A percentile compares a stretch with the other conserved stretches of the same genome.
phyloP scores from a whole-genome alignment of 2,888 invertebrate genomes.

The Eupithecia subumbrata region DNA sequence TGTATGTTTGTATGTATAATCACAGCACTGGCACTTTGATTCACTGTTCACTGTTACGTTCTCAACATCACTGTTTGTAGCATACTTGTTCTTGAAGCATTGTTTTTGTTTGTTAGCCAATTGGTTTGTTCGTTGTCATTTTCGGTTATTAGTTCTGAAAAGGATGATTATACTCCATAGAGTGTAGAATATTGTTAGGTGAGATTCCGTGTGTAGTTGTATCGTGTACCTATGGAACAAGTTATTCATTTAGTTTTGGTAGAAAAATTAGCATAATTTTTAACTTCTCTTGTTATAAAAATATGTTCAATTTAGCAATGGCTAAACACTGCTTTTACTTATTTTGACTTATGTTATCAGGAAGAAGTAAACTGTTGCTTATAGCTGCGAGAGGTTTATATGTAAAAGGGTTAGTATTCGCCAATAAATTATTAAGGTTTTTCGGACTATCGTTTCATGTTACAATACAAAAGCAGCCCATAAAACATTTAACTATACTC shows the following conservation, averaged over 20 bases:
- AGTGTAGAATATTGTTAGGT: not conserved
- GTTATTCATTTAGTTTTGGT: not conserved
- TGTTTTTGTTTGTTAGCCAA: conserved; percentile 26
- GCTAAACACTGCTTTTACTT: no score
- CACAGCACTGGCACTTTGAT: conserved; percentile 32
- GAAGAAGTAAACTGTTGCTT: not conserved
- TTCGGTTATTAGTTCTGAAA: conserved; percentile 8
- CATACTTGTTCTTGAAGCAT: conserved; percentile 29
- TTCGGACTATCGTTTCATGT: not conserved
- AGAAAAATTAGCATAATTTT: not conserved
- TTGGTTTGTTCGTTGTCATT: conserved; percentile 10
- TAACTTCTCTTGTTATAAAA: not conserved
- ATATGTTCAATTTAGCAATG: not conserved
- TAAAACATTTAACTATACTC: not conserved
- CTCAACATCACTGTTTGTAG: conserved; percentile 19
- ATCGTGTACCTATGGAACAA: not conserved
- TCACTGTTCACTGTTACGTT: conserved; percentile 32
- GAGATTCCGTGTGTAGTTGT: not conserved
- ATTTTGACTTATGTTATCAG: not conserved
- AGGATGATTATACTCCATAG: not conserved
- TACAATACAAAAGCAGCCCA: not conserved
- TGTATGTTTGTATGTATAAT: conserved; percentile 38
- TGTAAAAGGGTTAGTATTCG: no score
- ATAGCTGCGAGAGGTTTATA: no score
- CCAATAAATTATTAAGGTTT: not conserved